Evolutionary conservation across 2,113 vertebrate genomes (phyloP), one percentile per base, ranked within the genome.

Genomic region (Triplophysa siluroides): DNA sequence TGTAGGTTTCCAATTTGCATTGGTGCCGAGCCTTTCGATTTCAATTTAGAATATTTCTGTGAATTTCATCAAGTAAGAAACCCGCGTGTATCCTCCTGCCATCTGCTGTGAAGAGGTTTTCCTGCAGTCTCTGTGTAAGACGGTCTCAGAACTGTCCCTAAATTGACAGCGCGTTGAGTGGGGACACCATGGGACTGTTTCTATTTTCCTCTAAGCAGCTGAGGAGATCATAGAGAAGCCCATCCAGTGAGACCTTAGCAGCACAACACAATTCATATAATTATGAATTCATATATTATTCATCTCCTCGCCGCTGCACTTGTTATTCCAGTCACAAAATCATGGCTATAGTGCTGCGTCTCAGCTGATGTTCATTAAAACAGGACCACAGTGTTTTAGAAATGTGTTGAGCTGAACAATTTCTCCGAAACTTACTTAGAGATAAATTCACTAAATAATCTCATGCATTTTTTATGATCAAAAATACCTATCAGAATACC

Each of bases 201-300:
- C 70, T 83, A 76, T 76, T 76, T 70, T 45, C 62, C 41, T 45
- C 29, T 78, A 72, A 72, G 68, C 76, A 76, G 61, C 67, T 82
- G 62, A 14, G 21, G 58, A 83, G 74, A 79, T 79, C 71, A 78
- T 26, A 83, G 58, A 45, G 58, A 76, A 79, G 80, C 56, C 56
- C 72, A 70, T 61, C 73, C 41, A 43, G 38, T 29, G 24, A 62
- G 73, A 69, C 64, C 73, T 14, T 56, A 81, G 62, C 63, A 64
- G 77, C 66, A 29, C 50, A 76, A 76, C 73, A 77, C 73, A 77
- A 71, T 83, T 76, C 69, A 83, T 78, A 83, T 71, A 78, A 82
- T 82, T 82, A 82, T 68, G 74, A 82, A 78, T 82, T 82, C 60
- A 79, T 76, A 60, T 83, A 62, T 78, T 79, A 83, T 83, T 71